phyloP scores from a whole-genome alignment of 2,888 invertebrate species.

The Plagiodera versicolora region DNA sequence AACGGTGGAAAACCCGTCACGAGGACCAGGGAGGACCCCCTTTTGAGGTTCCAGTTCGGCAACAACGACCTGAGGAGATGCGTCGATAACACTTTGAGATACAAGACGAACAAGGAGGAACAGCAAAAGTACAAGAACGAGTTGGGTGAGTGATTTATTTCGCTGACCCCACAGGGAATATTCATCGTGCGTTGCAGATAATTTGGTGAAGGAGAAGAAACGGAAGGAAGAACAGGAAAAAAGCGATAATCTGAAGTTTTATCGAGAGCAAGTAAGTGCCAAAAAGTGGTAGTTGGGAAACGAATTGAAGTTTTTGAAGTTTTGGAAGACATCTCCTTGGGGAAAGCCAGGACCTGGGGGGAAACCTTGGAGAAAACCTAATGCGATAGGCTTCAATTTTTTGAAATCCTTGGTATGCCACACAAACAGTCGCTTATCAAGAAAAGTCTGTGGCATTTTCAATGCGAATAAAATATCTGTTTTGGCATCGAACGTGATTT shows the following conservation, averaged over 20 bases:
- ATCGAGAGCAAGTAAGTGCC: constrained; percentile 61
- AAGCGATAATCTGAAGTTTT: constrained; percentile 56
- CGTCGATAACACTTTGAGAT: constrained; percentile 72
- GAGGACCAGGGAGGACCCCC: constrained; percentile 61
- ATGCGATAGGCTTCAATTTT: constrained; percentile 72
- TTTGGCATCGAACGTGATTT: too few relatives aligned
- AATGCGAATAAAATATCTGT: too few relatives aligned
- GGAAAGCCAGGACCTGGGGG: constrained; percentile 73
- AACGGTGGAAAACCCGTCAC: constrained; percentile 49
- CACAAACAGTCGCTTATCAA: constrained; percentile 28
- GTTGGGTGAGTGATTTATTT: constrained; percentile 64
- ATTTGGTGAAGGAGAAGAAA: constrained; percentile 61
- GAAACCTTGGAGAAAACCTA: constrained; percentile 72
- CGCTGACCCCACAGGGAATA: too few relatives aligned
- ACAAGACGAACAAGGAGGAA: constrained; percentile 61
- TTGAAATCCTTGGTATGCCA: constrained; percentile 73
- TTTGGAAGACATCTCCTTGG: constrained; percentile 60
- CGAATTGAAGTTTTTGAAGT: constrained; percentile 39
- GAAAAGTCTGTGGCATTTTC: too few relatives aligned
- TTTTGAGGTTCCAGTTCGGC: constrained; percentile 62
- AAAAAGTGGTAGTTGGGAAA: background rate
- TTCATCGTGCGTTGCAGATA: too few relatives aligned
- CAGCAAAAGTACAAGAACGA: constrained; percentile 62
- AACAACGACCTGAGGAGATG: constrained; percentile 63
- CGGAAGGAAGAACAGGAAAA: constrained; percentile 57